Evolutionary conservation across 1,140 invertebrate genomes (phyloP).

Genomic region (Pseudobourletiella spinata): DNA sequence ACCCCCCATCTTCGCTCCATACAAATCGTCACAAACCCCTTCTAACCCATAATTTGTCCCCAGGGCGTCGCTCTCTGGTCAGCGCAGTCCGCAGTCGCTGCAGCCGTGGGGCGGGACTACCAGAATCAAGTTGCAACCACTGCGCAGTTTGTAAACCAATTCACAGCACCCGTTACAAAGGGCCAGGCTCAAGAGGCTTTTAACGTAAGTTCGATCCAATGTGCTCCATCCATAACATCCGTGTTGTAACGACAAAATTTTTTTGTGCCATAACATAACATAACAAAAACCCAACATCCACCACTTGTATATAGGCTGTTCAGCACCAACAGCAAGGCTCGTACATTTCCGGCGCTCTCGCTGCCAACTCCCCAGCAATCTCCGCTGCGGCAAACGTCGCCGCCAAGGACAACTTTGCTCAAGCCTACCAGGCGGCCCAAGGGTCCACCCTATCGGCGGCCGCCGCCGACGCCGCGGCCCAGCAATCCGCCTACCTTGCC

Average conservation of each 20-base stretch:
- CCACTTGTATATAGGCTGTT: slow-evolving; percentile 14
- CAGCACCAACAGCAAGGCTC: slow-evolving; percentile 22
- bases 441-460: slow-evolving; percentile 19
- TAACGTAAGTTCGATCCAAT: slow-evolving; percentile 24
- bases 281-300: not conserved
- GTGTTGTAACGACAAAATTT: too few relatives aligned
- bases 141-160: slow-evolving; percentile 26
- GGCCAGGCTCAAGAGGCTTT: slow-evolving; percentile 27
- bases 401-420: slow-evolving; percentile 28
- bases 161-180: slow-evolving; percentile 33
- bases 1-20: too few relatives aligned
- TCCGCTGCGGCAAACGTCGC: slow-evolving; percentile 16
- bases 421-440: slow-evolving; percentile 29
- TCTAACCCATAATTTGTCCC: not conserved
- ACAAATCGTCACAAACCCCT: not conserved
- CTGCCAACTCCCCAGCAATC: slow-evolving; percentile 16
- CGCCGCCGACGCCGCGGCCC: slow-evolving; percentile 26
- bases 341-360: slow-evolving; percentile 13
- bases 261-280: not conserved
- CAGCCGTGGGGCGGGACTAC: slow-evolving; percentile 28
- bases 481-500: slow-evolving; percentile 24
- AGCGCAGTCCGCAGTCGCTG: slow-evolving; percentile 25
- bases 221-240: too few relatives aligned
- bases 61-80: slow-evolving; percentile 23
- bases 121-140: slow-evolving; percentile 32